These are phyloP conservation scores for Aricia agestis DNA, from an alignment of 1,140 invertebrate genomes.

Conservation along the genomic window DNA sequence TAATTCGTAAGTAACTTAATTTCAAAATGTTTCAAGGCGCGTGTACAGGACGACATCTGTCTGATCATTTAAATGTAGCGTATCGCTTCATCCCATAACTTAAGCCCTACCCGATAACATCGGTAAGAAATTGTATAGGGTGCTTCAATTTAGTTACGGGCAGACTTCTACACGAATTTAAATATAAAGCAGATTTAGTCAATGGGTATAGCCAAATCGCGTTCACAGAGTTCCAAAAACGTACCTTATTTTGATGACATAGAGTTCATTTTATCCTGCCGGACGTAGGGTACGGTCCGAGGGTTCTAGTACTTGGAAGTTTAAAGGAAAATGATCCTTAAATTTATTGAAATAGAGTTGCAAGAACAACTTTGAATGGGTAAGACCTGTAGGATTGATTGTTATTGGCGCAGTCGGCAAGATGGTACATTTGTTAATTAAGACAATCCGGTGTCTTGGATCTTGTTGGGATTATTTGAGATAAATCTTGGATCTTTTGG, in stretches of 20 bases:
- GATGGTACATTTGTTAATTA: not conserved
- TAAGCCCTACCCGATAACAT: constrained; percentile 32
- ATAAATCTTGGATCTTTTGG: not conserved
- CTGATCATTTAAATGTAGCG: too few species aligned
- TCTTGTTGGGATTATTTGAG: not conserved
- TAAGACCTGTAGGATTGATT: not conserved
- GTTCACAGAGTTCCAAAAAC: not conserved
- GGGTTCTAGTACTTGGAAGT: not conserved
- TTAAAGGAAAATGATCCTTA: not conserved
- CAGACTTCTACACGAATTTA: constrained; percentile 38
- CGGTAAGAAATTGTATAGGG: constrained; percentile 42
- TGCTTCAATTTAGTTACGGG: constrained; percentile 48
- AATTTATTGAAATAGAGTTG: not conserved
- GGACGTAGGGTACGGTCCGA: too few species aligned
- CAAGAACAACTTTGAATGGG: too few species aligned
- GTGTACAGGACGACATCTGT: too few species aligned
- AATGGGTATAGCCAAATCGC: not conserved
- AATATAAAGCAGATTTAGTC: constrained; percentile 24
- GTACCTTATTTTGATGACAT: not conserved
- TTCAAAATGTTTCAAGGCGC: too few species aligned
- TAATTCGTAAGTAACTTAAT: too few species aligned
- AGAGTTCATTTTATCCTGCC: not conserved
- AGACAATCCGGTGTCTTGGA: not conserved
- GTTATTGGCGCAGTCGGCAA: not conserved
- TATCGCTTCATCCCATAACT: constrained; percentile 21